Evolutionary conservation across 2,797 vertebrate genomes (phyloP), one percentile per base, ranked within the genome.

Genomic region (Alosa sapidissima): DNA sequence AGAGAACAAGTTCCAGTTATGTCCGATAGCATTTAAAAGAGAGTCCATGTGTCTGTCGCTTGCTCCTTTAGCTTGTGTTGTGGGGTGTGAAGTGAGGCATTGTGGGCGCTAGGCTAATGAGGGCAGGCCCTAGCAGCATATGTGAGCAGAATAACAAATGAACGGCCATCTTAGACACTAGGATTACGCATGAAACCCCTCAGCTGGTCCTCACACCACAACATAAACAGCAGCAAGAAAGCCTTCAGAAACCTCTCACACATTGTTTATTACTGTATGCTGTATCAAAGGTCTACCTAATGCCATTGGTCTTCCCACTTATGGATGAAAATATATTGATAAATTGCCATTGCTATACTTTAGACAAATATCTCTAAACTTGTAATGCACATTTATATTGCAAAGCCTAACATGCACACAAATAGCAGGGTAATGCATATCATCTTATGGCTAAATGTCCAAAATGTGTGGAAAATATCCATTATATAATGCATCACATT

Each of bases 71-170:
- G 83, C 60, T 68, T 21, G 84, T 89, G 85, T 89, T 85, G 88
- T 86, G 87, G 83, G 85, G 83, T 87, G 83, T 91, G 87, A 89
- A 90, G 62, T 82, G 84, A 90, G 81, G 85, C 81, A 84, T 88
- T 90, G 91, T 91, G 91, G 89, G 86, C 81, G 86, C 91, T 89
- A 85, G 90, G 86, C 91, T 93, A 91, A 89, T 93, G 90, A 92
- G 87, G 87, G 90, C 91, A 90, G 85, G 89, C 85, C 90, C 84
- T 84, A 85, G 49, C 83, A 45, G 84, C 87, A 5, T 89, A 28
- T 93, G 92, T 92, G 92, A 90, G 90, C 83, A 89, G 93, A 93
- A 94, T 94, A 91, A 89, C 90, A 94, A 94, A 88, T 89, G 92
- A 75, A 36, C 68, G 41, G 68, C 68, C 68, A 75, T 45, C 68